Percentiles rank a stretch among this genome's conserved stretches.
These are phyloP conservation scores for Listrodromus nycthemerus DNA, from an alignment of 2,888 invertebrate species.

Conservation along the genomic window DNA sequence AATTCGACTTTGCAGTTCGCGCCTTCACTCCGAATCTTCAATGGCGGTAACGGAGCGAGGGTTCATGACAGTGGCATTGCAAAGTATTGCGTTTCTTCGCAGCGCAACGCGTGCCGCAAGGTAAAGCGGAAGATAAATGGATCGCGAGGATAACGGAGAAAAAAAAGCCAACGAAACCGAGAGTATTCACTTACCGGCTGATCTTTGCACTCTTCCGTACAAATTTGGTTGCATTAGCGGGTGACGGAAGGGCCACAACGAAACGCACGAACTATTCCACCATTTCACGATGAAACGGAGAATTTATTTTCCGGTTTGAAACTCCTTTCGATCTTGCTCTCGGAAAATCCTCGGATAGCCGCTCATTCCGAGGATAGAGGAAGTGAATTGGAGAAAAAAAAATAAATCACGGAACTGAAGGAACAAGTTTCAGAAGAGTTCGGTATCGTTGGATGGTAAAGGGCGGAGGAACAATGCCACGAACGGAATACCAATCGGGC, in stretches of 20 bases:
- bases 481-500: slow-evolving; percentile 71
- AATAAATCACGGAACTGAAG: slow-evolving; percentile 15
- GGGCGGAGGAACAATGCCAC: slow-evolving; percentile 45
- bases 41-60: slow-evolving; percentile 3
- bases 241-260: neutral
- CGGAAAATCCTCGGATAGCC: neutral
- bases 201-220: no score
- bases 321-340: neutral
- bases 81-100: neutral
- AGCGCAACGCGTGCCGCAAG: slow-evolving; percentile 2
- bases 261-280: neutral
- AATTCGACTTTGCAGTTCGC: slow-evolving; percentile 63
- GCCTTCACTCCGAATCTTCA: slow-evolving; percentile 23
- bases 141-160: neutral
- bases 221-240: neutral
- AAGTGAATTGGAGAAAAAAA: slow-evolving; percentile 1
- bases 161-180: neutral
- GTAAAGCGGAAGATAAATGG: slow-evolving; percentile 42
- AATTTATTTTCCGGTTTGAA: neutral
- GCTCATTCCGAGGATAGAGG: neutral
- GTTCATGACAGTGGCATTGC: neutral
- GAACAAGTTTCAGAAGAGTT: slow-evolving; percentile 46
- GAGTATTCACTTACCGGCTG: neutral
- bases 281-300: neutral
- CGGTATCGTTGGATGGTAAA: slow-evolving; percentile 64